Percentiles rank a stretch among this genome's conserved stretches.
These are phyloP conservation scores for Allygus modestus DNA, from an alignment of 2,888 invertebrate genomes.

Conservation along the genomic window DNA sequence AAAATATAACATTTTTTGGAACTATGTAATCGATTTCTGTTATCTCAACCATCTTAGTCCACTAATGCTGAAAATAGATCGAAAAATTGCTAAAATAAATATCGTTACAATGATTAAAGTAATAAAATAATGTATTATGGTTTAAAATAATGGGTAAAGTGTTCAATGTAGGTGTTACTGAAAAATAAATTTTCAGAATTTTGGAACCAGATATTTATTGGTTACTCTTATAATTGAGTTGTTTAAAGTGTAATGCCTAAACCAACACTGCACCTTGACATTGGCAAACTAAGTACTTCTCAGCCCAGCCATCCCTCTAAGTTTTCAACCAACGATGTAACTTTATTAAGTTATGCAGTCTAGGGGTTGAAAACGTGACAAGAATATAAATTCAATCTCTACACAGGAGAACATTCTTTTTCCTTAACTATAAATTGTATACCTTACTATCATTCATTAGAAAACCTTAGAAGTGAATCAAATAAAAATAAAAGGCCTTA, in stretches of 20 bases:
- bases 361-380: not conserved
- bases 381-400: conserved; percentile 6
- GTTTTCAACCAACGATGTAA: conserved; percentile 3
- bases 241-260: not conserved
- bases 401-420: not conserved
- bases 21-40: no score
- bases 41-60: no score
- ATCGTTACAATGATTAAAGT: no score
- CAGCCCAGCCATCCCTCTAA: not conserved
- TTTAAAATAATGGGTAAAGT: no score
- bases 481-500: no score
- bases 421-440: not conserved
- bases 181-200: no score
- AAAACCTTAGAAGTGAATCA: no score
- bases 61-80: no score
- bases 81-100: no score
- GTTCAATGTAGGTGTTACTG: no score
- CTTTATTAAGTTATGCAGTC: conserved; percentile 23
- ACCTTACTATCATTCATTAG: not conserved
- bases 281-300: not conserved
- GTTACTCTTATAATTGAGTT: not conserved
- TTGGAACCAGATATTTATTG: not conserved
- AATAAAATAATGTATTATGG: no score
- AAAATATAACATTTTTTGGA: no score
- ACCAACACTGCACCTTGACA: not conserved